These are phyloP conservation scores for Crypturellus tataupa DNA, from an alignment of 2,797 vertebrate genomes.

Conservation along the genomic window DNA sequence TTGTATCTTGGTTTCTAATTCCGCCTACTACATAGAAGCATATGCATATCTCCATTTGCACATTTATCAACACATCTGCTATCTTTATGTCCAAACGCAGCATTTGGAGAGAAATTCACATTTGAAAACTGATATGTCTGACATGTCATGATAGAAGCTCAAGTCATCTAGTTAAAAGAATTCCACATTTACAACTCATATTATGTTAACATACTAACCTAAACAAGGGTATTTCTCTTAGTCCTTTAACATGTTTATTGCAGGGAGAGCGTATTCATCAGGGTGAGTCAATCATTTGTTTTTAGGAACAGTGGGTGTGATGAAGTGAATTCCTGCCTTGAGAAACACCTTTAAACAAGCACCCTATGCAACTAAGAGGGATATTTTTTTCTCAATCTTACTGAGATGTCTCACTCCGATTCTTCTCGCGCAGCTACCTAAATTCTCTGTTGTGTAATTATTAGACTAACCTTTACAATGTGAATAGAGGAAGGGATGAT, in stretches of 20 bases:
- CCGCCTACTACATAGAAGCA: not conserved
- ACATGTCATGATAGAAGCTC: not conserved
- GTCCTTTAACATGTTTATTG: not conserved
- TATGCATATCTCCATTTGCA: not conserved
- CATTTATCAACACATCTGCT: not conserved
- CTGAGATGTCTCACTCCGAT: conserved; percentile 7
- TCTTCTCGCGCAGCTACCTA: conserved; percentile 12
- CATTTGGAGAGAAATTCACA: not conserved
- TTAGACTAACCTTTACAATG: conserved; percentile 6
- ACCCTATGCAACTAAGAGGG: not conserved
- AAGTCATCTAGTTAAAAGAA: not conserved
- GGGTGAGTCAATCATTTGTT: not conserved
- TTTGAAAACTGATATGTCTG: not conserved
- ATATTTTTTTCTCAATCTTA: not conserved
- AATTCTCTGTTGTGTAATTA: not conserved
- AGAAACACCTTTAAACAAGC: not conserved
- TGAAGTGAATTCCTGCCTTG: not conserved
- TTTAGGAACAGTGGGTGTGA: not conserved
- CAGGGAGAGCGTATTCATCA: not conserved
- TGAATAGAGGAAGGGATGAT: not conserved
- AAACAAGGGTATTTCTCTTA: not conserved
- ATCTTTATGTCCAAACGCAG: not conserved
- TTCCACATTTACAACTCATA: not conserved
- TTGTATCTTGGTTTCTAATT: not conserved
- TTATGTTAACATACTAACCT: not conserved